Percentiles rank a stretch among this genome's conserved stretches.
Conservation (phyloP, 2,888 invertebrate genomes). For the Drosophila putrida region DNA sequence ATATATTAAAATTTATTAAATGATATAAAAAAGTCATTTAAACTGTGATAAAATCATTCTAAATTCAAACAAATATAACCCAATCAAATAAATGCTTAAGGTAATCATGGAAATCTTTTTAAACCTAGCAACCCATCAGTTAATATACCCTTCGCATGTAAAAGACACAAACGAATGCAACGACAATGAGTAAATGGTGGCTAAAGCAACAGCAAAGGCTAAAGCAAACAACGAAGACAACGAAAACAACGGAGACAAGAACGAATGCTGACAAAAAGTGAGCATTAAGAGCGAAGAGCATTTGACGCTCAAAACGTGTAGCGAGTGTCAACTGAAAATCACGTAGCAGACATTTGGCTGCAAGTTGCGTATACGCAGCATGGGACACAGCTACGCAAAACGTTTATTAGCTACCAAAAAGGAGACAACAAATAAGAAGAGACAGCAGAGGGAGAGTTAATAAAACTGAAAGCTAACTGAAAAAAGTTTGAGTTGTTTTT, state of each 20-base stretch:
- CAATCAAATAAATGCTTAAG: neutral
- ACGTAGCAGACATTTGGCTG: constrained; percentile 75
- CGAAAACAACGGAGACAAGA: constrained; percentile 12
- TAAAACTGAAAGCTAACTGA: neutral
- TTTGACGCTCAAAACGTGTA: constrained; percentile 60
- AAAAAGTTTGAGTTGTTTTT: constrained; percentile 12
- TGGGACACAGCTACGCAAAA: constrained; percentile 41
- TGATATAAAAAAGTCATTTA: no score
- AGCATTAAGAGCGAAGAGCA: constrained; percentile 38
- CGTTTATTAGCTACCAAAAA: constrained; percentile 58
- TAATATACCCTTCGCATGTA: constrained; percentile 12
- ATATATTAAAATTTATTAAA: no score
- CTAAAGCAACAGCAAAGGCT: constrained; percentile 18
- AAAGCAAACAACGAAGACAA: constrained; percentile 49
- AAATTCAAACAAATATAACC: no score
- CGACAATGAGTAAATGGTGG: constrained; percentile 42
- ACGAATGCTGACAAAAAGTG: constrained; percentile 39
- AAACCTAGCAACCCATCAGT: neutral
- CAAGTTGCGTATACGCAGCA: constrained; percentile 69
- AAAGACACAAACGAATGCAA: constrained; percentile 5
- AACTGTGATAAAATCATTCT: no score
- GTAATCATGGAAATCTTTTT: neutral
- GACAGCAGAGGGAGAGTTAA: neutral
- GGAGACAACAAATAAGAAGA: neutral
- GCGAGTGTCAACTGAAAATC: constrained; percentile 60